A percentile compares a stretch with the other conserved stretches of the same genome.
phyloP scores from a whole-genome alignment of 2,888 invertebrate species.

The Nemotelus nigrinus region DNA sequence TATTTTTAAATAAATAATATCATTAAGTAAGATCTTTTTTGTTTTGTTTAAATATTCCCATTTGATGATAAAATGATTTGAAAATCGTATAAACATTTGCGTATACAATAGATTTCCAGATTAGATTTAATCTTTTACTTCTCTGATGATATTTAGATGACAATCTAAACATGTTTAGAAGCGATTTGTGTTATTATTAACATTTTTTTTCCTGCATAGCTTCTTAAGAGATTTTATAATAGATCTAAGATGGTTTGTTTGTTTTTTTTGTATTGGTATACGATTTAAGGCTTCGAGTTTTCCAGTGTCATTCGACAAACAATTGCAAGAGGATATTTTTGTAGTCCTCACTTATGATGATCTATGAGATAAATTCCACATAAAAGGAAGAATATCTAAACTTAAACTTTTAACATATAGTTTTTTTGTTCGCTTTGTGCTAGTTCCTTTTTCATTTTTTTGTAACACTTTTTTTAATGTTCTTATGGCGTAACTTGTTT shows the following conservation, averaged over 20 bases:
- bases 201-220: conserved; percentile 42
- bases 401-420: conserved; percentile 1
- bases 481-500: conserved; percentile 18
- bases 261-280: conserved; percentile 60
- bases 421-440: conserved; percentile 27
- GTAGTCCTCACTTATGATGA: conserved; percentile 47
- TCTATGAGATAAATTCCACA: conserved; percentile 44
- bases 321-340: conserved; percentile 50
- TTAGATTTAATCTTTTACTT: conserved; percentile 30
- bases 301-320: conserved; percentile 2
- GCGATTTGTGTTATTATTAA: conserved; percentile 1
- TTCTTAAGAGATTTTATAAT: conserved; percentile 52
- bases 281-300: conserved; percentile 64
- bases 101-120: conserved; percentile 51
- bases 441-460: neutral
- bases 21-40: conserved; percentile 7
- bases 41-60: conserved; percentile 23
- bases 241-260: conserved; percentile 4
- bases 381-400: conserved; percentile 42
- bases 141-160: conserved; percentile 48
- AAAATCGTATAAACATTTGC: conserved; percentile 57
- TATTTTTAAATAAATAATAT: conserved; percentile 35
- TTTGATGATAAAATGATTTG: conserved; percentile 45
- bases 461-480: neutral
- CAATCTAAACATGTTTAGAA: conserved; percentile 47